A percentile compares a stretch with the other conserved stretches of the same genome.
These are phyloP conservation scores for Euclidia mi DNA, from an alignment of 2,888 invertebrate genomes.

Conservation along the genomic window DNA sequence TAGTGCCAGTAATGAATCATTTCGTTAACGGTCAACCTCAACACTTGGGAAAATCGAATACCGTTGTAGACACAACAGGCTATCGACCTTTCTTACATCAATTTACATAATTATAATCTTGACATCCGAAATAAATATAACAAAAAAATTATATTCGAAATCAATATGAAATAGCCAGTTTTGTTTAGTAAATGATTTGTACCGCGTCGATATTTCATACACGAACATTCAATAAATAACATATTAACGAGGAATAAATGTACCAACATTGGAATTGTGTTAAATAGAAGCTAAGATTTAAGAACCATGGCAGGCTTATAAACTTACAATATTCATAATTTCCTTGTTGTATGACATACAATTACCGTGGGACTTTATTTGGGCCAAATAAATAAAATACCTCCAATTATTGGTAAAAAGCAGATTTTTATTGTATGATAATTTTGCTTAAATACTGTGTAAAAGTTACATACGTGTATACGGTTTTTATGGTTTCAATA, in stretches of 20 bases:
- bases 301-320: slow-evolving; percentile 8
- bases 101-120: slow-evolving; percentile 77
- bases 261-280: slow-evolving; percentile 48
- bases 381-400: slow-evolving; percentile 28
- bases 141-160: slow-evolving; percentile 54
- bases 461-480: not conserved
- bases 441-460: no score
- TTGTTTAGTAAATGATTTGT: slow-evolving; percentile 49
- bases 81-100: slow-evolving; percentile 70
- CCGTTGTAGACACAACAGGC: slow-evolving; percentile 69
- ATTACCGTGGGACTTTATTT: slow-evolving; percentile 46
- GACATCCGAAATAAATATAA: slow-evolving; percentile 63
- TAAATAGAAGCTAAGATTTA: slow-evolving; percentile 35
- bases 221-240: slow-evolving; percentile 42
- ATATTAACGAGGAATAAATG: slow-evolving; percentile 36
- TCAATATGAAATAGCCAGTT: slow-evolving; percentile 50
- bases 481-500: no score
- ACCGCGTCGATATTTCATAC: slow-evolving; percentile 35
- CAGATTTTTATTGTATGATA: no score
- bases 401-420: no score
- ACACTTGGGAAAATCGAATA: slow-evolving; percentile 78
- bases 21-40: slow-evolving; percentile 83
- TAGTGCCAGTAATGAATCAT: slow-evolving; percentile 87
- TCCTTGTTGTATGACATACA: slow-evolving; percentile 34
- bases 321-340: no score